Base-by-base conservation (phyloP, 2,113 vertebrate genomes). In the Crotalus viridis region DNA sequence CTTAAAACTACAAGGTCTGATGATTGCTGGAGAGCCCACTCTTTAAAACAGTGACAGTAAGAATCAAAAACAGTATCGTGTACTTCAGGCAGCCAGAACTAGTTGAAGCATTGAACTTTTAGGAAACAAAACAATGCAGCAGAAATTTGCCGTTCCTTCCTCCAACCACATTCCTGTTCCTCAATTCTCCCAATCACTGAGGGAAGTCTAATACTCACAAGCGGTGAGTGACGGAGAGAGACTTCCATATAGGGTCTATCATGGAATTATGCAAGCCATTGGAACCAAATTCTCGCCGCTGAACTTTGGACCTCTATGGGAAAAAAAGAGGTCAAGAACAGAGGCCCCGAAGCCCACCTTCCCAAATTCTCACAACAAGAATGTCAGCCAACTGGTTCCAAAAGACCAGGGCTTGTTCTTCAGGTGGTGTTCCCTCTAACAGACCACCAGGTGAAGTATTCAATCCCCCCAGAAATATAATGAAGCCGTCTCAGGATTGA, bases 231-330 rank as follows among this genome's bases (percentile, higher is more conserved):
- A 96, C 94, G 81, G 97, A 96, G 9, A 97, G 96, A 59, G 97
- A 94, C 12, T 97, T 97, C 98, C 97, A 98, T 28, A 98, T 96
- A 0, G 97, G 96, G 24, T 95, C 97, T 98, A 99, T 99, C 95
- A 98, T 74, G 87, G 94, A 96, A 92, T 96, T 97, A 87, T 95
- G 91, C 88, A 99, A 96, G 17, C 98, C 98, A 0, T 98, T 99
- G 93, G 97, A 92, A 90, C 97, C 96, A 1, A 95, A 92, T 15
- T 95, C 95, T 21, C 96, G 96, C 92, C 88, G 96, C 74, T 97
- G 97, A 33, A 94, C 93, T 91, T 95, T 97, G 94, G 97, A 95
- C 90, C 97, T 98, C 98, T 97, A 95, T 69, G 91, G 94, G 61
- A 94, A 85, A 92, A 93, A 91, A 51, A 17, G 96, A 64, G 22